Evolutionary conservation across 2,113 vertebrate genomes (phyloP), one percentile per base, ranked within the genome.

Genomic region (Takifugu flavidus): DNA sequence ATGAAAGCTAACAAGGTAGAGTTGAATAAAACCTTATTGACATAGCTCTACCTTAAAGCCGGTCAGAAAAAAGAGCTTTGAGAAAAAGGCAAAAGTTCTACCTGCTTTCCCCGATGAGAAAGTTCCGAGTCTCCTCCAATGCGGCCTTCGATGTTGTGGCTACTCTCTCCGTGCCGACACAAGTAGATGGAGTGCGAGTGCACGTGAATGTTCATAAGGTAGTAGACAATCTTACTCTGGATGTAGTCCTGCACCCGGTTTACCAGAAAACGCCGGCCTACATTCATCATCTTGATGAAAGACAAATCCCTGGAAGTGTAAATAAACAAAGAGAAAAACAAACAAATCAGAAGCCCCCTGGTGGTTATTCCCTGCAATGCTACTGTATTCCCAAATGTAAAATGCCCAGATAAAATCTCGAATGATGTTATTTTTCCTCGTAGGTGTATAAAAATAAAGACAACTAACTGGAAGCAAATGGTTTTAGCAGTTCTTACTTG

Each of bases 171-270:
- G 0, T 99, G 96, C 13, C 96, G 92, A 85, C 96, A 98, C 25
- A 99, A 91, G 89, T 98, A 99, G 86, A 99, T 97, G 86, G 94
- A 96, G 60, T 96, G 95, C 0, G 95, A 94, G 85, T 96, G 93
- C 53, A 98, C 95, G 0, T 96, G 94, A 80, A 99, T 98, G 87
- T 99, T 99, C 96, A 98, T 99, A 77, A 98, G 94, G 87, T 99
- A 99, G 91, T 98, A 99, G 47, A 99, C 96, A 0, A 99, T 99
- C 82, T 96, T 98, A 64, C 96, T 99, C 91, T 99, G 96, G 90
- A 99, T 99, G 87, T 99, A 99, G 88, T 99, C 96, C 68, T 96
- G 95, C 29, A 99, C 93, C 54, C 92, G 90, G 89, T 98, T 99
- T 50, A 99, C 96, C 58, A 98, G 87, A 72, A 96, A 98, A 1